Conservation (phyloP, 2,797 vertebrate genomes). For the Melanotaenia maccullochi region DNA sequence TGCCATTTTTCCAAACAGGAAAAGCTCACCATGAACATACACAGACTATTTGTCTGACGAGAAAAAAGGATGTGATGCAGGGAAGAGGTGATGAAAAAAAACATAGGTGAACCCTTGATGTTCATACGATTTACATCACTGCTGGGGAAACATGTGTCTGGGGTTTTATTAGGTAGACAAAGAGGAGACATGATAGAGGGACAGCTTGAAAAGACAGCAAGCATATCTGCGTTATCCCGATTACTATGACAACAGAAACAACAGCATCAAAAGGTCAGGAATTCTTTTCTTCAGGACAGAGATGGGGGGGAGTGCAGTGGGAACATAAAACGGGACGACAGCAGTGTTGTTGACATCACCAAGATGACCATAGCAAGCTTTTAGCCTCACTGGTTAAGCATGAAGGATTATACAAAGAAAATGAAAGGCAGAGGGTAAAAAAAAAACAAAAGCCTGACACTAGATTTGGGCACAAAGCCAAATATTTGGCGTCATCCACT, state of each 20-base stretch:
- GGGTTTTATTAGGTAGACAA: slow-evolving; percentile 5
- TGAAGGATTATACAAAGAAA: slow-evolving; percentile 1
- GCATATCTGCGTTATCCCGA: slow-evolving; percentile 5
- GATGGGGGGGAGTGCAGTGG: slow-evolving; percentile 15
- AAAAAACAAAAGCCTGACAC: not conserved
- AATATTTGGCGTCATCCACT: not conserved
- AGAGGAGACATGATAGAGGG: not conserved
- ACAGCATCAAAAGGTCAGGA: slow-evolving; percentile 72
- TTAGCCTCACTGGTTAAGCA: slow-evolving; percentile 1
- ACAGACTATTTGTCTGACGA: not conserved
- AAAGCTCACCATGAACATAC: not conserved
- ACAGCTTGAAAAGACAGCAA: slow-evolving; percentile 7
- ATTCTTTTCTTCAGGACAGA: slow-evolving; percentile 62
- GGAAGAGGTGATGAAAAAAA: not conserved
- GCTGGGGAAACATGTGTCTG: not conserved
- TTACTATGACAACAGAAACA: slow-evolving; percentile 61
- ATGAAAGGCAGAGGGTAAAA: not conserved
- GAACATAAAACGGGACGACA: slow-evolving; percentile 38
- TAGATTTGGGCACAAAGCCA: not conserved
- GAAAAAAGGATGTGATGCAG: not conserved
- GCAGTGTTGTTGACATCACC: slow-evolving; percentile 43
- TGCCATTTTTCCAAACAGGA: slow-evolving; percentile 6
- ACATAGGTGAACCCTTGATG: not conserved
- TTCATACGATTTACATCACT: not conserved
- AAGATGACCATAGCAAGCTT: slow-evolving; percentile 9